These are phyloP conservation scores for Psammodynastes pulverulentus DNA, from an alignment of 2,113 vertebrate species.

Conservation along the genomic window DNA sequence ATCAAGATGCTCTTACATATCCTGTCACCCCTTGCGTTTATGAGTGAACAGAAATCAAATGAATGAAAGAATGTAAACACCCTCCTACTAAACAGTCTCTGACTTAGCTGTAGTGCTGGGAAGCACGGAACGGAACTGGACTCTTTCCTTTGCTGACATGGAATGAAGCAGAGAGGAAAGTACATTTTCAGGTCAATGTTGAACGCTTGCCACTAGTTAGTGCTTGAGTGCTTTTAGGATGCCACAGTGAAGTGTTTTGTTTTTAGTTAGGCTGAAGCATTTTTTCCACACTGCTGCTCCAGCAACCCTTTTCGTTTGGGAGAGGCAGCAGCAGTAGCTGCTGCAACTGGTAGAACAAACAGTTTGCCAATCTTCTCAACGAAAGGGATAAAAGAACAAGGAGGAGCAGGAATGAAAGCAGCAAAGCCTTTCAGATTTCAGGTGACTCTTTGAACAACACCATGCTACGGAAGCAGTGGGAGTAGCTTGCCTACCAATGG, in stretches of 20 bases:
- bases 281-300: slow-evolving; percentile 64
- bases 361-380: slow-evolving; percentile 40
- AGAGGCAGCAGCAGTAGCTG: slow-evolving; percentile 51
- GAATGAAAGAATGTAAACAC: neutral
- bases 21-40: neutral
- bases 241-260: slow-evolving; percentile 61
- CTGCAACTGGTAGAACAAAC: slow-evolving; percentile 38
- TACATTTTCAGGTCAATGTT: slow-evolving; percentile 28
- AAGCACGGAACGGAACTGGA: neutral
- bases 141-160: slow-evolving; percentile 17
- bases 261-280: slow-evolving; percentile 64
- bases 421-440: slow-evolving; percentile 59
- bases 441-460: slow-evolving; percentile 62
- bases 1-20: slow-evolving; percentile 10
- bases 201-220: slow-evolving; percentile 45
- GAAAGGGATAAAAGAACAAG: slow-evolving; percentile 45
- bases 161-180: neutral
- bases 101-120: neutral
- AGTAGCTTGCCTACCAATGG: neutral
- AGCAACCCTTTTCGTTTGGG: slow-evolving; percentile 74
- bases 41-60: neutral
- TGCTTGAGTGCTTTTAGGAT: slow-evolving; percentile 53
- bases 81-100: neutral
- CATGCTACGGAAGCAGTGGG: slow-evolving; percentile 5
- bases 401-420: slow-evolving; percentile 64